Conservation (phyloP, 2,888 invertebrate genomes). For the Microdon myrmicae region DNA sequence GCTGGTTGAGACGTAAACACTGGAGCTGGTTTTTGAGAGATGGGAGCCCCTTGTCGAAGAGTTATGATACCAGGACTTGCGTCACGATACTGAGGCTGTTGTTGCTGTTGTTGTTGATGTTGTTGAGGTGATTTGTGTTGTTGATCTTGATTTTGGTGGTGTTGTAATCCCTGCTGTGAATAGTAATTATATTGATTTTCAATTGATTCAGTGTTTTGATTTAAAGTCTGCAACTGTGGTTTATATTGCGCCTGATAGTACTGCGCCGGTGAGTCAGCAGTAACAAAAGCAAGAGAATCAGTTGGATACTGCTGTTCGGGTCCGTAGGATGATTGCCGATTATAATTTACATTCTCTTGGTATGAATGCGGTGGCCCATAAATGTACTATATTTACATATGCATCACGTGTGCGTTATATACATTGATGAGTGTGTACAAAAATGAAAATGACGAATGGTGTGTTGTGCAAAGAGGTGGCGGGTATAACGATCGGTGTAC, state of each 20-base stretch:
- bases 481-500: conserved; percentile 25
- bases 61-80: conserved; percentile 69
- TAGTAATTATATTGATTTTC: conserved; percentile 65
- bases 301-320: conserved; percentile 52
- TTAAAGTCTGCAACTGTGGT: conserved; percentile 58
- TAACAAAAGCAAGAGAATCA: conserved; percentile 52
- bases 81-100: conserved; percentile 59
- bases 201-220: conserved; percentile 55
- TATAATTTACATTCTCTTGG: conserved; percentile 52
- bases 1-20: conserved; percentile 84
- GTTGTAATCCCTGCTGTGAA: conserved; percentile 62
- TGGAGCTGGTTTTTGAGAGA: conserved; percentile 80
- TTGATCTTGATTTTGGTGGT: conserved; percentile 54
- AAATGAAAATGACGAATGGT: conserved; percentile 11
- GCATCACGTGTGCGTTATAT: conserved; percentile 6
- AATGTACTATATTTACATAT: conserved; percentile 32
- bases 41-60: conserved; percentile 78
- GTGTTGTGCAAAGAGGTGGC: conserved; percentile 8
- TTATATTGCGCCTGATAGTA: conserved; percentile 56
- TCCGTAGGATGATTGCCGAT: conserved; percentile 54
- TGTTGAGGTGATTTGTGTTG: conserved; percentile 55
- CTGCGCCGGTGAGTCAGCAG: conserved; percentile 50
- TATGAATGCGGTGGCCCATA: conserved; percentile 45
- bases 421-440: conserved; percentile 1
- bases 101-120: conserved; percentile 52